These are phyloP conservation scores for Mesoligia furuncula DNA, from an alignment of 2,888 invertebrate species.

Conservation along the genomic window DNA sequence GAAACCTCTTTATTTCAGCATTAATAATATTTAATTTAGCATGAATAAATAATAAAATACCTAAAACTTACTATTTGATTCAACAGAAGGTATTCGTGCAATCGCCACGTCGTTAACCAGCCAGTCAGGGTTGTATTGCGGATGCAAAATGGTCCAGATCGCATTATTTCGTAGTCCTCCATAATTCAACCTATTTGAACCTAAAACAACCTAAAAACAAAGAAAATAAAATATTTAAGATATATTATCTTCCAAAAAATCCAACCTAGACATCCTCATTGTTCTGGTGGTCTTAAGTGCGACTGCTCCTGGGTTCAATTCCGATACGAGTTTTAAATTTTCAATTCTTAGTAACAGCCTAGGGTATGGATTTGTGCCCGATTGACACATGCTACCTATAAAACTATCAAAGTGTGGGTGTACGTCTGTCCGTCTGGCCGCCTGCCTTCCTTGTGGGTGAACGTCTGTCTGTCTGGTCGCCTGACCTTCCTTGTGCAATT, in stretches of 20 bases:
- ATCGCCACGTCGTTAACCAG: conserved; percentile 13
- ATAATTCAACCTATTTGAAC: background rate
- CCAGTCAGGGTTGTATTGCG: conserved; percentile 7
- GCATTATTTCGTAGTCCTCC: background rate
- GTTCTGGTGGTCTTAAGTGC: background rate
- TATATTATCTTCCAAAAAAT: background rate
- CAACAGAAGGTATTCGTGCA: conserved; percentile 9
- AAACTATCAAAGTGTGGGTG: too few species aligned
- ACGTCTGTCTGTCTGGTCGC: too few species aligned
- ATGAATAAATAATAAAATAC: background rate
- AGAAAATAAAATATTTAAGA: background rate
- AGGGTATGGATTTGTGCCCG: background rate
- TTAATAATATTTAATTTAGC: too few species aligned
- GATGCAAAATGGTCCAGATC: conserved; percentile 10
- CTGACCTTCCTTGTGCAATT: too few species aligned
- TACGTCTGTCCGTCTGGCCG: too few species aligned
- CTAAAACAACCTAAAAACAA: conserved; percentile 3
- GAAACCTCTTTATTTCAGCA: too few species aligned
- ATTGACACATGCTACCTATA: too few species aligned
- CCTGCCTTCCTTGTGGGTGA: too few species aligned
- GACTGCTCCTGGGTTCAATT: background rate
- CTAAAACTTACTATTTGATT: background rate
- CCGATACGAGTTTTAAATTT: background rate
- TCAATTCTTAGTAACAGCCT: background rate
- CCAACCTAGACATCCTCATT: background rate